Conservation (phyloP, 2,113 vertebrate species). For the Phocoena sinus region DNA sequence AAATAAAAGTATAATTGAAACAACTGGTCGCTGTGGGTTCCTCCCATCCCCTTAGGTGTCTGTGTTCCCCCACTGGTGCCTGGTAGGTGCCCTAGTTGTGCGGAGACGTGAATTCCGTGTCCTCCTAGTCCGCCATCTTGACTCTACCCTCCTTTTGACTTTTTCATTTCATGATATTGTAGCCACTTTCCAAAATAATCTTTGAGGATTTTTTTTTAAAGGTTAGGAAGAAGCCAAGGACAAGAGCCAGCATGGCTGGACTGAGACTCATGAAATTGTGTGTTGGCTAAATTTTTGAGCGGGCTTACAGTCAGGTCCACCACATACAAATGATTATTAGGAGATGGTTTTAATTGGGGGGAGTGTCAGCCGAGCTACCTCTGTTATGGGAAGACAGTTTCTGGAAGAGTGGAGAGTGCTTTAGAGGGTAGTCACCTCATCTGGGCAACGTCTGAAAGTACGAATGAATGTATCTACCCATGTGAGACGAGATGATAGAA, state of each 20-base stretch:
- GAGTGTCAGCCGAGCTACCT: background rate
- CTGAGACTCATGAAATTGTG: background rate
- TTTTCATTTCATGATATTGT: background rate
- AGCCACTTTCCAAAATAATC: background rate
- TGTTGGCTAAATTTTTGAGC: background rate
- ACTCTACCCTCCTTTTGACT: background rate
- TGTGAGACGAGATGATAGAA: background rate
- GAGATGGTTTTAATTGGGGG: background rate
- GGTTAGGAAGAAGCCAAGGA: background rate
- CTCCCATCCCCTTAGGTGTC: too few species aligned
- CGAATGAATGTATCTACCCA: background rate
- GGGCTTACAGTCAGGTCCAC: background rate
- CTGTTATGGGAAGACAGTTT: background rate
- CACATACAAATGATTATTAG: background rate
- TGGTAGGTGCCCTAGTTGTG: too few species aligned
- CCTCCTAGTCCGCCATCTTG: too few species aligned
- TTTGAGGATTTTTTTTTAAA: background rate
- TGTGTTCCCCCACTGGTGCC: too few species aligned
- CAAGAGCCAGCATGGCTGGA: background rate
- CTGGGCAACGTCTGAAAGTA: background rate
- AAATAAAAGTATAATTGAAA: too few species aligned
- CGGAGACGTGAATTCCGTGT: rapidly evolving
- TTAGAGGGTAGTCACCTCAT: background rate
- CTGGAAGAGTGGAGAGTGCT: background rate
- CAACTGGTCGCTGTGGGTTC: too few species aligned